These are phyloP conservation scores for Drosophila auraria DNA, from an alignment of 1,140 invertebrate species.

Conservation along the genomic window DNA sequence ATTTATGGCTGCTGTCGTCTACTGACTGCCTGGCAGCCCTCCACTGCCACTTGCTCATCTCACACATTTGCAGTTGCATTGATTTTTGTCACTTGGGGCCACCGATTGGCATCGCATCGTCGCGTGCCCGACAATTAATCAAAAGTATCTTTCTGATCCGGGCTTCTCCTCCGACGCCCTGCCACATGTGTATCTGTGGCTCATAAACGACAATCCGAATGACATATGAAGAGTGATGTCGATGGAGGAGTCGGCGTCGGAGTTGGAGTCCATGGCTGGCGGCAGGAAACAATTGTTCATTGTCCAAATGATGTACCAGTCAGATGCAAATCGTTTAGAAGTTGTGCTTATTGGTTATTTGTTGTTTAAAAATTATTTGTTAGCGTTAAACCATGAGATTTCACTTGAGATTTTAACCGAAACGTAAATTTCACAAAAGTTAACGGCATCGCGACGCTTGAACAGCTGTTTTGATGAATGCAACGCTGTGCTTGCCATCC, in stretches of 20 bases:
- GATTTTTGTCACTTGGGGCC: conserved; percentile 73
- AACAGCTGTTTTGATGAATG: no score
- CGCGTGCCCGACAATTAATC: conserved; percentile 73
- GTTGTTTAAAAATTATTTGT: no score
- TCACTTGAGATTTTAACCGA: no score
- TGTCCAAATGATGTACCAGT: conserved; percentile 12
- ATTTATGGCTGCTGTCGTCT: conserved; percentile 61
- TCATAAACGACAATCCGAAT: conserved; percentile 51
- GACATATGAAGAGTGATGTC: conserved; percentile 59
- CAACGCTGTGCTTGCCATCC: no score
- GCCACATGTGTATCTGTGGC: conserved; percentile 17
- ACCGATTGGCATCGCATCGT: conserved; percentile 66
- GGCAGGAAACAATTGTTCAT: conserved; percentile 49
- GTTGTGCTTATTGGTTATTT: background rate
- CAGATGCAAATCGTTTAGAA: conserved; percentile 6
- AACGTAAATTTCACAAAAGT: no score
- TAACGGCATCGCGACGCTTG: no score
- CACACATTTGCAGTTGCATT: conserved; percentile 72
- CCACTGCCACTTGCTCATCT: conserved; percentile 51
- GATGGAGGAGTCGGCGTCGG: background rate
- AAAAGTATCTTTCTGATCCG: conserved; percentile 22
- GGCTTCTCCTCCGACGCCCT: background rate
- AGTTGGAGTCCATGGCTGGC: background rate
- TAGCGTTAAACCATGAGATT: no score
- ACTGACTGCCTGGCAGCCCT: conserved; percentile 13